Conservation (phyloP, 92 coral and sea anemone genomes). For the Phenganax stokvisi region DNA sequence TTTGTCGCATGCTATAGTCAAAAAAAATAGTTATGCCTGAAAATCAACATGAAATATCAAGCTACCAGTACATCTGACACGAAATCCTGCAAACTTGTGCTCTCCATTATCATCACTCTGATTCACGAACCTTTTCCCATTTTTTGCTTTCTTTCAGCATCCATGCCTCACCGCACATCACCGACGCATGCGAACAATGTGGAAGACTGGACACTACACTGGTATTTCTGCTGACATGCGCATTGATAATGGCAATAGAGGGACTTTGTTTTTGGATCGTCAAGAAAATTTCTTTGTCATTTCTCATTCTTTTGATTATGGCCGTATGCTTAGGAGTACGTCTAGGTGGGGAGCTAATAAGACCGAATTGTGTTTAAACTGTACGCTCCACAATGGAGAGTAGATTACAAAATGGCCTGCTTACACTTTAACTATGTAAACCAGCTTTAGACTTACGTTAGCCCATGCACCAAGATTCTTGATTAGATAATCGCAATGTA, state of each 20-base stretch:
- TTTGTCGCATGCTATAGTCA: too few species aligned
- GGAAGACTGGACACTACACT: slow-evolving; percentile 19
- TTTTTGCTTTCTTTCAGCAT: background rate
- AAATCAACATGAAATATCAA: too few species aligned
- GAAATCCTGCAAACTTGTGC: background rate
- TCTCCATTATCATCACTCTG: background rate
- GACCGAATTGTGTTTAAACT: background rate
- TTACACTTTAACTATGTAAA: background rate
- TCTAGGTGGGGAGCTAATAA: slow-evolving; percentile 5
- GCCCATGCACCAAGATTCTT: too few species aligned
- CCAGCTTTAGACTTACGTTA: too few species aligned
- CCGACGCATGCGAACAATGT: slow-evolving; percentile 13
- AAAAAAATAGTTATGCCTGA: too few species aligned
- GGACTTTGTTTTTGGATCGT: background rate
- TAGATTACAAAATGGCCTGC: background rate
- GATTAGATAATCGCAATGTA: too few species aligned
- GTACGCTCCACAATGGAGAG: background rate
- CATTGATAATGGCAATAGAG: slow-evolving; percentile 7
- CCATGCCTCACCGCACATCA: slow-evolving; percentile 11
- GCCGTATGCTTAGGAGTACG: slow-evolving; percentile 6
- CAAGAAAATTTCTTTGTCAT: slow-evolving; percentile 7
- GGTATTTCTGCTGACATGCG: slow-evolving; percentile 26
- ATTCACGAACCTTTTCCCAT: background rate
- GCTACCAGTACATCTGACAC: too few species aligned
- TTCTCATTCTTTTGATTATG: slow-evolving; percentile 8